Evolutionary conservation across 2,797 vertebrate species (phyloP).

Genomic region (Pteronotus mesoamericanus): DNA sequence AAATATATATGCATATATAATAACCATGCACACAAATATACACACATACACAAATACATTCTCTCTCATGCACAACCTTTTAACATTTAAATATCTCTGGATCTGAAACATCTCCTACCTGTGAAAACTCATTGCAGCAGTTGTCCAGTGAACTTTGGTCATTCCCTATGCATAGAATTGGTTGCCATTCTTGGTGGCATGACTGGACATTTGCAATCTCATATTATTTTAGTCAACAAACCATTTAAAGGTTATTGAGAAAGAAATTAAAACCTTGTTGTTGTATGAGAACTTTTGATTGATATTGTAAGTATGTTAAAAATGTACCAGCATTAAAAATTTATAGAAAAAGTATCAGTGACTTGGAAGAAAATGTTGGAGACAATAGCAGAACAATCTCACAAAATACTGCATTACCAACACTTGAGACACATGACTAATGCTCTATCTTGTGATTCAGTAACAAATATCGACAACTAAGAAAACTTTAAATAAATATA

Average conservation of each 20-base stretch:
- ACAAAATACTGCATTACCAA: neutral
- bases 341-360: neutral
- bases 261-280: neutral
- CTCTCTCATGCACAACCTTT: neutral
- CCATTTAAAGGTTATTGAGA: neutral
- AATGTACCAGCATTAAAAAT: neutral
- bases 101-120: neutral
- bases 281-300: neutral
- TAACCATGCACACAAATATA: too few species aligned
- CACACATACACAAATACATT: neutral
- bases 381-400: neutral
- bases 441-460: neutral
- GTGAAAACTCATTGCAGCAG: neutral
- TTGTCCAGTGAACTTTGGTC: neutral
- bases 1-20: neutral
- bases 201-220: neutral
- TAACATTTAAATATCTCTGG: neutral
- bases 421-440: neutral
- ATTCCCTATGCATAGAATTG: neutral
- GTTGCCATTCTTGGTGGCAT: neutral
- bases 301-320: neutral
- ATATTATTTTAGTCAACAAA: neutral
- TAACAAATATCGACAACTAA: neutral
- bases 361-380: neutral
- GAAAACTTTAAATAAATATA: neutral